These are phyloP conservation scores for Asobara japonica DNA, from an alignment of 1,140 invertebrate species.

Conservation along the genomic window DNA sequence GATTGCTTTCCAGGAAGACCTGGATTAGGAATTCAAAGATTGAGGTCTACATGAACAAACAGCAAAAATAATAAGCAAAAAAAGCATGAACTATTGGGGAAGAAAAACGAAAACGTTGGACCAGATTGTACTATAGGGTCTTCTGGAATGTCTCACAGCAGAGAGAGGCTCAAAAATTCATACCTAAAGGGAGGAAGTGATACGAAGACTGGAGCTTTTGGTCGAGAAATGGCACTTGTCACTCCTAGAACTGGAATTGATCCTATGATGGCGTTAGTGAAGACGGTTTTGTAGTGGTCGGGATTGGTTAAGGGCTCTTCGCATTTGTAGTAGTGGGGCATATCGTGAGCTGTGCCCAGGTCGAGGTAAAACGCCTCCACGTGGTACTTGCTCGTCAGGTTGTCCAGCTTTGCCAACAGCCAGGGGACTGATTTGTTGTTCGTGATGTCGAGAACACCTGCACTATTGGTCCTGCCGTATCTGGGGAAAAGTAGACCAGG, in stretches of 20 bases:
- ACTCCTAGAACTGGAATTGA: constrained; percentile 81
- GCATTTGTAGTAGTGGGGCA: constrained; percentile 86
- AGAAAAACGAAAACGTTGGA: too few species aligned
- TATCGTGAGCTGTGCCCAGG: constrained; percentile 85
- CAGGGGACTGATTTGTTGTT: constrained; percentile 82
- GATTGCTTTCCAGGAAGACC: constrained; percentile 90
- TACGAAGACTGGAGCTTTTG: constrained; percentile 86
- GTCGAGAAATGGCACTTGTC: constrained; percentile 82
- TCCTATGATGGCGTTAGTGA: constrained; percentile 74
- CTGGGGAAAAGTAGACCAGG: constrained; percentile 28
- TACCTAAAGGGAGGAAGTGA: constrained; percentile 85
- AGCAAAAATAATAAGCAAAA: too few species aligned
- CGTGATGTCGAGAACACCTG: constrained; percentile 85
- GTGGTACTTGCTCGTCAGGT: constrained; percentile 76
- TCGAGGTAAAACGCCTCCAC: constrained; percentile 93
- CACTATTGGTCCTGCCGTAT: constrained; percentile 80
- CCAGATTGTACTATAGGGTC: too few species aligned
- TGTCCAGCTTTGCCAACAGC: constrained; percentile 79
- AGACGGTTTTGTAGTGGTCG: constrained; percentile 82
- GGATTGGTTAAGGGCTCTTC: constrained; percentile 78
- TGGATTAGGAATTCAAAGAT: too few species aligned
- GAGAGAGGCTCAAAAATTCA: too few species aligned
- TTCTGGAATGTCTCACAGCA: too few species aligned
- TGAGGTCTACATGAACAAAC: too few species aligned
- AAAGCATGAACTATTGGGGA: too few species aligned